These are phyloP conservation scores for Plusia festucae DNA, from an alignment of 2,888 invertebrate genomes.

Conservation along the genomic window DNA sequence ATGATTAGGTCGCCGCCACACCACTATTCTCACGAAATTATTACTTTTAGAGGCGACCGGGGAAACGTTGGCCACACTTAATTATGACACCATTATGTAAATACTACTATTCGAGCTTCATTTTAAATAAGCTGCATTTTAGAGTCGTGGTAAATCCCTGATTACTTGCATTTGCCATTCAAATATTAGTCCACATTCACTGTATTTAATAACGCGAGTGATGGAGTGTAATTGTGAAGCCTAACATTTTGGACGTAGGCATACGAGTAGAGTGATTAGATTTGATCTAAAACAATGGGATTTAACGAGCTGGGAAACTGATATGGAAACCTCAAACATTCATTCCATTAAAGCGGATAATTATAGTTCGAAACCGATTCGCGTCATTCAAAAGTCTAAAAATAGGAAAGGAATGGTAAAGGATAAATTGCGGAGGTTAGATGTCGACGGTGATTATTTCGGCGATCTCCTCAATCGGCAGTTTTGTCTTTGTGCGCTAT, in stretches of 20 bases:
- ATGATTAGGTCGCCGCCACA: constrained; percentile 62
- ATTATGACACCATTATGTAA: constrained; percentile 21
- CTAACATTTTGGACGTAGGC: constrained; percentile 23
- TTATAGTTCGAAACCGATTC: constrained; percentile 28
- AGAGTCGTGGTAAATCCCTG: constrained; percentile 18
- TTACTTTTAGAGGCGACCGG: constrained; percentile 49
- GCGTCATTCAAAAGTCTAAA: constrained; percentile 33
- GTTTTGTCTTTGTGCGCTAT: constrained; percentile 75
- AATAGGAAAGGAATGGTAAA: constrained; percentile 39
- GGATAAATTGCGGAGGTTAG: constrained; percentile 51
- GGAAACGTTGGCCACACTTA: constrained; percentile 39
- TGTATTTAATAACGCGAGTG: constrained; percentile 41
- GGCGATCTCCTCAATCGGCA: constrained; percentile 69
- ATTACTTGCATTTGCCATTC: constrained; percentile 42
- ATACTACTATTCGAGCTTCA: constrained; percentile 11
- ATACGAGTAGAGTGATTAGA: constrained; percentile 33
- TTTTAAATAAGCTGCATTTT: constrained; percentile 30
- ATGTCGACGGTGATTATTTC: constrained; percentile 63
- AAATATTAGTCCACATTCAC: constrained; percentile 31
- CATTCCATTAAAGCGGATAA: constrained; percentile 31
- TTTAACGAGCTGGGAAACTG: constrained; percentile 13
- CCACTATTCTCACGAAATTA: constrained; percentile 57
- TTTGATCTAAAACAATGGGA: constrained; percentile 32
- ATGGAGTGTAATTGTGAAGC: constrained; percentile 32
- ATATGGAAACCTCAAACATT: constrained; percentile 27